phyloP scores from a whole-genome alignment of 2,113 vertebrate genomes.

The Microcebus griseorufus region DNA sequence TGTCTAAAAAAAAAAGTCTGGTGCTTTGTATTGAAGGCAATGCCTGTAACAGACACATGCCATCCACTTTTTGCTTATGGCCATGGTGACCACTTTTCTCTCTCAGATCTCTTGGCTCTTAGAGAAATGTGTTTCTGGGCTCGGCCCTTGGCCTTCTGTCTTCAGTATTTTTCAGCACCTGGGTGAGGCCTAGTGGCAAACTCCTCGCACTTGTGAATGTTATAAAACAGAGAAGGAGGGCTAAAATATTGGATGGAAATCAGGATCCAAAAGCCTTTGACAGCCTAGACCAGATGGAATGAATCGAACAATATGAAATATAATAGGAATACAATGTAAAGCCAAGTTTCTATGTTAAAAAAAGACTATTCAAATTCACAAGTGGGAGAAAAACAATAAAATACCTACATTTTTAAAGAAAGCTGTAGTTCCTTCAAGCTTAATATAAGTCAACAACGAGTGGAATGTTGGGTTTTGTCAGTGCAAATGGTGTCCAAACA shows the following conservation, averaged over 20 bases:
- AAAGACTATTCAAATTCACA: not conserved
- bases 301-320: not conserved
- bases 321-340: not conserved
- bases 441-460: not conserved
- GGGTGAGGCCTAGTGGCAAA: not conserved
- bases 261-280: not conserved
- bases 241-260: not conserved
- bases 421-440: not conserved
- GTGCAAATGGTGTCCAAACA: not conserved
- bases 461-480: not conserved
- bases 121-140: not conserved
- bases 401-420: not conserved
- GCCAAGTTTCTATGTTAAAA: not conserved
- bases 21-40: not conserved
- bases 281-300: not conserved
- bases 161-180: not conserved
- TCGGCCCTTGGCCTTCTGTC: not conserved
- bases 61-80: not conserved
- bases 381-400: not conserved
- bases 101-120: not conserved
- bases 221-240: not conserved
- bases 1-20: not conserved
- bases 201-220: not conserved
- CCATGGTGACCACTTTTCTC: not conserved
- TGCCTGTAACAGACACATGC: fast-evolving